These are phyloP conservation scores for Orientallactaga sibirica DNA, from an alignment of 2,797 vertebrate genomes.

Conservation along the genomic window DNA sequence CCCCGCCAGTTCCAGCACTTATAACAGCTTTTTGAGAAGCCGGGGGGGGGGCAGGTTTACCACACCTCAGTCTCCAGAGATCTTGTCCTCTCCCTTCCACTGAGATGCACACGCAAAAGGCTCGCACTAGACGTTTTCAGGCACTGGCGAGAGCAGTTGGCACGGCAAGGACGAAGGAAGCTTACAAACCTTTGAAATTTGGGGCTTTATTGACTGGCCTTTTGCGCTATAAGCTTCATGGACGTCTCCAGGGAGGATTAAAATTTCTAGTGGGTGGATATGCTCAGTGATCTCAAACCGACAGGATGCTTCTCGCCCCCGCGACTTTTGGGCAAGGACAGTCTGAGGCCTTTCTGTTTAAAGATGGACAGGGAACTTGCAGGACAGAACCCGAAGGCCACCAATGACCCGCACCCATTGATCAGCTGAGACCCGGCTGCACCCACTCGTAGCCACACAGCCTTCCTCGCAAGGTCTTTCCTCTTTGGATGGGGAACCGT, in stretches of 20 bases:
- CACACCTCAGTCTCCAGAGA: not conserved
- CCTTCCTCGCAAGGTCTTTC: not conserved
- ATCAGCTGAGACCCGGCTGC: not conserved
- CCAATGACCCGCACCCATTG: not conserved
- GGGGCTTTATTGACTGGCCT: not conserved
- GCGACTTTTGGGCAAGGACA: not conserved
- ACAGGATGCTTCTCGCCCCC: not conserved
- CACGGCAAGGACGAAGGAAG: not conserved
- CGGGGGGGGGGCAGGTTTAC: not conserved
- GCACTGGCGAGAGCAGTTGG: not conserved
- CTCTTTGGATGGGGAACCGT: not conserved
- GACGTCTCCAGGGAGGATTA: not conserved
- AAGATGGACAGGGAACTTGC: not conserved
- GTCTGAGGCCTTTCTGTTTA: slow-evolving; percentile 16
- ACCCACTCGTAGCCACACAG: fast-evolving
- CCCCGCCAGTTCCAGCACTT: not conserved
- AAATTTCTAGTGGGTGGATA: slow-evolving; percentile 45
- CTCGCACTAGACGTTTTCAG: not conserved
- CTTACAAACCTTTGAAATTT: not conserved
- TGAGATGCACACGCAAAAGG: not conserved
- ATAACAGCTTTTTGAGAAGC: slow-evolving; percentile 13
- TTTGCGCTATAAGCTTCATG: not conserved
- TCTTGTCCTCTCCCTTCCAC: not conserved
- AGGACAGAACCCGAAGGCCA: not conserved
- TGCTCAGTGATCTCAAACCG: not conserved